These are phyloP conservation scores for Cyanoramphus novaezelandiae DNA, from an alignment of 2,113 vertebrate genomes.

Conservation along the genomic window DNA sequence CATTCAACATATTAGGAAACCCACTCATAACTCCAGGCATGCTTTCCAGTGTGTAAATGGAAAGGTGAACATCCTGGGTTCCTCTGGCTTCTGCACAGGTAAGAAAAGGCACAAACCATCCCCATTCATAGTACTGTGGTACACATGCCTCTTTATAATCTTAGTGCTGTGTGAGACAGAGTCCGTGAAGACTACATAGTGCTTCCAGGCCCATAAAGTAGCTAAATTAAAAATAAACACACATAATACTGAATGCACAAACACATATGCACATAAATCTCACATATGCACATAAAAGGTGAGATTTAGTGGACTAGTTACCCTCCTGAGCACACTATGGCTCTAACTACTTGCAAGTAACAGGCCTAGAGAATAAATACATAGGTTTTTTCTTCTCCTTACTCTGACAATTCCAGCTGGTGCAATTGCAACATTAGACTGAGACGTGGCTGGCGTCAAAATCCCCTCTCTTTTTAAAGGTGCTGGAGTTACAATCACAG, in stretches of 20 bases:
- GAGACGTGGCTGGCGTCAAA: conserved; percentile 75
- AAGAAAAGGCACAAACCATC: not conserved
- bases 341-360: not conserved
- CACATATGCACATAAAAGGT: not conserved
- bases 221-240: not conserved
- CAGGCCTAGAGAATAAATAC: conserved; percentile 5
- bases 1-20: not conserved
- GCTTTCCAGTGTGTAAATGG: not conserved
- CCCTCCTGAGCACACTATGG: not conserved
- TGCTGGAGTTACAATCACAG: conserved; percentile 87
- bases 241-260: not conserved
- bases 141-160: not conserved
- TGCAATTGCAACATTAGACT: conserved; percentile 83
- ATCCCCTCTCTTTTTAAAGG: conserved; percentile 85
- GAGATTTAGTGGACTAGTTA: not conserved
- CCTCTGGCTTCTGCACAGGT: not conserved
- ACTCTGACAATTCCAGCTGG: conserved; percentile 84
- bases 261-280: not conserved
- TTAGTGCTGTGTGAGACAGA: not conserved
- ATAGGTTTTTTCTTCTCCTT: conserved; percentile 54
- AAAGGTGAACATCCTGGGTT: not conserved
- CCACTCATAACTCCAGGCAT: not conserved
- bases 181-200: not conserved
- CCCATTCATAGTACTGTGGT: not conserved
- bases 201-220: not conserved